These are phyloP conservation scores for Fulmarus glacialis DNA, from an alignment of 2,113 vertebrate species.

Conservation along the genomic window DNA sequence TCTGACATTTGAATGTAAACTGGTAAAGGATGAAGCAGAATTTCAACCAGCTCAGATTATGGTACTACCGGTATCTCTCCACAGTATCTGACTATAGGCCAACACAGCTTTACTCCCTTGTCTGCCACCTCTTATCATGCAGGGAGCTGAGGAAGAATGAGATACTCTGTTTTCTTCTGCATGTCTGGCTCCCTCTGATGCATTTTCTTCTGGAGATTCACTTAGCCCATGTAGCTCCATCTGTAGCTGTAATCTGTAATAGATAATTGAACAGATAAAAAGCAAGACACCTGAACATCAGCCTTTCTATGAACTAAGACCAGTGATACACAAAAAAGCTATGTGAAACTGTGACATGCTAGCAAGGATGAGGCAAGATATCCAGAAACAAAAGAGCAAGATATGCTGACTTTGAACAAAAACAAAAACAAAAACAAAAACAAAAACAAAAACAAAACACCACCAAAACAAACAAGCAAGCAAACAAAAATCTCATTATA, in stretches of 20 bases:
- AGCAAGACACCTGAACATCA: background rate
- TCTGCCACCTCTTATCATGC: background rate
- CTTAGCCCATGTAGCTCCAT: background rate
- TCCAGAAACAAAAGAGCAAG: background rate
- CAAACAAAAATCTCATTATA: rapidly evolving
- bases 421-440: background rate
- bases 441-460: background rate
- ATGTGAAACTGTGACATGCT: background rate
- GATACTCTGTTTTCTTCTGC: background rate
- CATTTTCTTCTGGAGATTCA: background rate
- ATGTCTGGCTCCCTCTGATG: background rate
- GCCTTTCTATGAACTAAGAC: background rate
- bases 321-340: background rate
- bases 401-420: background rate
- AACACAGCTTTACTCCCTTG: background rate
- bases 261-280: background rate
- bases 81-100: background rate
- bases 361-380: background rate
- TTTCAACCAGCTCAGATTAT: background rate
- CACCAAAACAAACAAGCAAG: background rate
- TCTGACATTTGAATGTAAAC: background rate
- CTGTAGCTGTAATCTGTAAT: background rate
- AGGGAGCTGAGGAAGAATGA: background rate
- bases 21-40: background rate
- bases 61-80: background rate